Base-by-base conservation (phyloP, 2,797 vertebrate genomes). In the Lophotriccus pileatus region DNA sequence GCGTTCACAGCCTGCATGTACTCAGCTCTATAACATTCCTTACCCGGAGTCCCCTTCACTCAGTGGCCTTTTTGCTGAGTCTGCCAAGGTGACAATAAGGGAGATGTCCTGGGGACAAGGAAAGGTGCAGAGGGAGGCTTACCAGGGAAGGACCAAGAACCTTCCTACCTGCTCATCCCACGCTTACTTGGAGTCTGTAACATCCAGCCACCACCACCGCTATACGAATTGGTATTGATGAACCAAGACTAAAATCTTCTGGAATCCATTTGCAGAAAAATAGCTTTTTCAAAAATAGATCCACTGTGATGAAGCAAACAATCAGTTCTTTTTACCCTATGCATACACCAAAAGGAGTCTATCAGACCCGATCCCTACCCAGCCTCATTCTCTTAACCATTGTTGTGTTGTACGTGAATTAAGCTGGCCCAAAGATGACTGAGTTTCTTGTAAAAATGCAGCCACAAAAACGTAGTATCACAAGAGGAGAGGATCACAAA, bases 1-100 rank as follows among this genome's bases (percentile, higher is more conserved):
- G 2, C 1, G 28, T 24, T 74, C 66, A 62, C 0, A 50, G 3
- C 30, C 53, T 69, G 30, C 19, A n/a, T 2, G 11, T 21, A 23
- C 10, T 43, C 12, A 62, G 39, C 75, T 62, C 53, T 34, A 3
- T 32, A 58, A 36, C 87, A 56, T 18, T 34, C 58, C 76, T 84
- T n/a, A 75, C 69, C 82, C 81, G 55, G 19, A 66, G 53, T 15
- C 12, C 56, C 55, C 44, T 23, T 84, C 39, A 56, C 73, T 30
- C 62, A 17, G 12, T 18, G 43, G 25, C 43, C 47, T 76, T 75
- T 84, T 44, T 84, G 62, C 62, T 47, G 43, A 72, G 41, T 41
- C 66, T 83, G 62, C n/a, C 76, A 94, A 25, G 5, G 3, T 5
- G 43, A 68, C 34, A 46, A 1, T 7, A n/a, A 59, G 60, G 44